phyloP scores from a whole-genome alignment of 1,140 invertebrate genomes.

The Hylyphantes graminicola region DNA sequence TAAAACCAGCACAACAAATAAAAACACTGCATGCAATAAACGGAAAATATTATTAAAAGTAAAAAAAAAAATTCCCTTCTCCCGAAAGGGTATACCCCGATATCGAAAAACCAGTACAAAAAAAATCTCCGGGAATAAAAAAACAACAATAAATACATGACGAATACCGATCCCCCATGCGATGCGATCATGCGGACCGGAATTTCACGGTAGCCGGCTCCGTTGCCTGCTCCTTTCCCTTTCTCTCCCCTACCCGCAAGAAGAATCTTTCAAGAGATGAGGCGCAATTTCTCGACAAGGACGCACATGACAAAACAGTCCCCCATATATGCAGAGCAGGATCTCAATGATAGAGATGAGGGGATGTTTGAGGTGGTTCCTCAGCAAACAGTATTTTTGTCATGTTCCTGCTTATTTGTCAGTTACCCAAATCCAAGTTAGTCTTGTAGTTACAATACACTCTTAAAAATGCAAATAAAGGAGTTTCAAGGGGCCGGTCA shows the following conservation, averaged over 20 bases:
- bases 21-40: conserved; percentile 45
- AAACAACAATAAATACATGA: conserved; percentile 40
- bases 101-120: conserved; percentile 15
- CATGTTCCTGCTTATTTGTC: no score
- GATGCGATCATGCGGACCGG: conserved; percentile 54
- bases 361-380: neutral
- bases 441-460: no score
- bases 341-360: neutral
- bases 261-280: conserved; percentile 54
- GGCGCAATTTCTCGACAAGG: conserved; percentile 58
- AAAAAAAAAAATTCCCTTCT: conserved; percentile 2
- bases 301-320: conserved; percentile 58
- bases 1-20: conserved; percentile 43
- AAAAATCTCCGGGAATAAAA: neutral
- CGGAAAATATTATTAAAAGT: neutral
- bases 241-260: conserved; percentile 42
- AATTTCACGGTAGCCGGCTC: conserved; percentile 58
- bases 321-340: neutral
- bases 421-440: no score
- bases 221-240: conserved; percentile 37
- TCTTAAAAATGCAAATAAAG: no score
- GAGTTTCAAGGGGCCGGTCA: no score
- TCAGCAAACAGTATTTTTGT: no score
- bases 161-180: conserved; percentile 58
- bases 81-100: conserved; percentile 44